Base-by-base conservation (phyloP, 2,888 invertebrate genomes). In the Timema podura region DNA sequence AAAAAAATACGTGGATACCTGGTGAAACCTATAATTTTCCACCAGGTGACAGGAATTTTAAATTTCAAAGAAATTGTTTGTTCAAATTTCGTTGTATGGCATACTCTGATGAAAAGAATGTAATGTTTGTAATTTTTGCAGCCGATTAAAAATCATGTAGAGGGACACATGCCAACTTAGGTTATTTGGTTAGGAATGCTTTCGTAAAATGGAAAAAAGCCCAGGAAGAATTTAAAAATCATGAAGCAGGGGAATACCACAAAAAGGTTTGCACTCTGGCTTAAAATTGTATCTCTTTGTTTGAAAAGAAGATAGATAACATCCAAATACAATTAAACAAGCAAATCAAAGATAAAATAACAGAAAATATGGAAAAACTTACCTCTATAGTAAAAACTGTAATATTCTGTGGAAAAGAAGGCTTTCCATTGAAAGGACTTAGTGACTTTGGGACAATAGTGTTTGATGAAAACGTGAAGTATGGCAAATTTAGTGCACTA, bases 241-340 rank as follows among this genome's bases (percentile, higher is more conserved):
- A 61, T 30, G 61, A 61, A 13, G 16, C 61, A 61, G 45, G 61
- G 61, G 61, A 61, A 61, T 61, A 61, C 9, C 44, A 61, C 61
- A 61, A 30, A 15, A 61, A 30, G 61, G 44, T 45, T 61, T 44
- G 61, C 30, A 61, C 61, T 7, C 6, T 44, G 15, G 61, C 61
- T 30, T 45, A 61, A 61, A 61, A 30, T 61, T 61, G 9, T 61
- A 44, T 61, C 61, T 61, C 7, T 30, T 30, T 61, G 61, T 13
- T 45, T 61, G 61, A 61, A 61, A 1, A 61, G 9, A 61, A 61
- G 9, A 61, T 7, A 61, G 1, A 30, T 61, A 61, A 61, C 0
- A 30, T 61, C 61, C 30, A 7, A 13, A 9, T 16, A 30, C 61
- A 44, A 44, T 30, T 61, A 61, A 61, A 44, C 61, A 61, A 61